Evolutionary conservation across 2,888 invertebrate species (phyloP), one percentile per base, ranked within the genome.

Genomic region (Linnaemya tessellans): DNA sequence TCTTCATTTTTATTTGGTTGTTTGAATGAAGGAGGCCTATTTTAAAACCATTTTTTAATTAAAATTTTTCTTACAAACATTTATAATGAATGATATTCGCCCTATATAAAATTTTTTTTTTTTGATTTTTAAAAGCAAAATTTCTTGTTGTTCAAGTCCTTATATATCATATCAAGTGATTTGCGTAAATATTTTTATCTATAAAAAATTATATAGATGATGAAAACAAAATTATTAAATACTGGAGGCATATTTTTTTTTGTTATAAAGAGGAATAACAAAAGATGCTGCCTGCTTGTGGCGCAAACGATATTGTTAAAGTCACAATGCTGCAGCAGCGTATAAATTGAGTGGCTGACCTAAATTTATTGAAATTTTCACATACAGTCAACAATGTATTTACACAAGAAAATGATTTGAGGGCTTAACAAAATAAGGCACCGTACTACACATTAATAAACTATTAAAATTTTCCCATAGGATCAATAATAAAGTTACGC

Each of bases 401-500:
- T 22, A 51, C 68, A 20, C 18, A 35, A 56, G 7, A 43, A 65
- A 79, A 43, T 51, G 38, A 62, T 38, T 30, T 62, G 10, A 4
- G 18, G 18, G 43, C 38, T 25, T 20, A 1, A 51, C 18, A 60
- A 49, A 46, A 68, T 35, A 38, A 51, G 18, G 9, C 15, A 5
- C 49, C 0, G 2, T 22, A 56, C 25, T 22, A 56, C 25, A 46
- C 56, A 81, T 84, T 81, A 81, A 84, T 81, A 81, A 84, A 78
- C 64, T 73, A 78, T 81, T 79, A 81, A 68, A 81, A 30, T 64
- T 73, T 74, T 81, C 81, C 81, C 84, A 78, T 22, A 64, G 84
- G 81, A 68, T 74, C 78, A 74, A 81, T 84, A 81, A 79, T 43
- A 70, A 74, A 81, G 62, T 81, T 56, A 58, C 46, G 62, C 70